Percentiles rank a stretch among this genome's conserved stretches.
Evolutionary conservation across 2,797 vertebrate genomes (phyloP).

Genomic region (Sebastes matsubarae): DNA sequence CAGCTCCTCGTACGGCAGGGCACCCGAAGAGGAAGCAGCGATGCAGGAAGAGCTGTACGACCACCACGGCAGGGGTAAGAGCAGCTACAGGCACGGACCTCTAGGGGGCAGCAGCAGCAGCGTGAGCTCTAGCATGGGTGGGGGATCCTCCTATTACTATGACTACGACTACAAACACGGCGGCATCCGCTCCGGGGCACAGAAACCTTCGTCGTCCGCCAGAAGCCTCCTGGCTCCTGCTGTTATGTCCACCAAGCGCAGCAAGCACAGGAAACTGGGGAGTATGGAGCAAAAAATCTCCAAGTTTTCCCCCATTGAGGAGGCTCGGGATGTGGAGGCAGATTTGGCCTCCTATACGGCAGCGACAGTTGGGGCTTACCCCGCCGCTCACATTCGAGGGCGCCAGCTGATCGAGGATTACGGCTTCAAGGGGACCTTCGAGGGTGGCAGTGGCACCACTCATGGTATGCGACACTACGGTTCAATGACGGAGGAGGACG

Average conservation of each 20-base stretch:
- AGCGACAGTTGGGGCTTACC: constrained; percentile 74
- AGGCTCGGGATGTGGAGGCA: constrained; percentile 96
- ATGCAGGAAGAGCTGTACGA: constrained; percentile 95
- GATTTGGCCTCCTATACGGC: constrained; percentile 92
- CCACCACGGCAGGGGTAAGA: constrained; percentile 91
- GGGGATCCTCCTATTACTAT: constrained; percentile 89
- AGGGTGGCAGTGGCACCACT: constrained; percentile 79
- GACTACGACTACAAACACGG: constrained; percentile 89
- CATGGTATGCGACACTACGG: constrained; percentile 88
- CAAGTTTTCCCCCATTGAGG: constrained; percentile 99
- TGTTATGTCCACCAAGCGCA: constrained; percentile 93
- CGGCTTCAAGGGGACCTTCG: constrained; percentile 74
- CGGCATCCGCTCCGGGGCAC: constrained; percentile 76
- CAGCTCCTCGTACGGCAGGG: constrained; percentile 91
- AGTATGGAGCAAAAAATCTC: constrained; percentile 98
- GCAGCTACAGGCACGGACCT: constrained; percentile 91
- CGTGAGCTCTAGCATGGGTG: constrained; percentile 80
- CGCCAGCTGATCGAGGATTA: constrained; percentile 81
- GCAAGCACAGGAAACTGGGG: constrained; percentile 95
- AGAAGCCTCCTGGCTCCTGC: constrained; percentile 92
- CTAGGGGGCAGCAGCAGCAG: constrained; percentile 85
- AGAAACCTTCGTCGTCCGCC: constrained; percentile 87
- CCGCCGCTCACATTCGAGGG: constrained; percentile 72
- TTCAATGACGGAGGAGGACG: constrained; percentile 86
- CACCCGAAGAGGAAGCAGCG: constrained; percentile 91